These are phyloP conservation scores for Apamea sordens DNA, from an alignment of 2,888 invertebrate species.

Conservation along the genomic window DNA sequence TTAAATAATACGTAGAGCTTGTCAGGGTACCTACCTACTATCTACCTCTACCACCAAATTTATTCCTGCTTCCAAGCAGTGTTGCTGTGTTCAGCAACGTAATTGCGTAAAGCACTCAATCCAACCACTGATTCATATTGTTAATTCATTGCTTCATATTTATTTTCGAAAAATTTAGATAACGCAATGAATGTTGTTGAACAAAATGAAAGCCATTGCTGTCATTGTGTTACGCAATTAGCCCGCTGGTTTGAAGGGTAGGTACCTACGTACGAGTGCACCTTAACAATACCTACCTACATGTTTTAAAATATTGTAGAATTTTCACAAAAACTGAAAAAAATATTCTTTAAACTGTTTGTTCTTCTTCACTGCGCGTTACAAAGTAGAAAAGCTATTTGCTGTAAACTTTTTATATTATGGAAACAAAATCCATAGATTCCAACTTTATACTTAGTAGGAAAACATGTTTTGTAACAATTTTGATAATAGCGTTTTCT, in stretches of 20 bases:
- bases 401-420: conserved; percentile 41
- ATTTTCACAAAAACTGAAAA: neutral
- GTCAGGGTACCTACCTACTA: no score
- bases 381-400: conserved; percentile 32
- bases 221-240: no score
- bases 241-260: neutral
- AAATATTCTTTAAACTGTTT: neutral
- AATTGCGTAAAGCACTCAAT: no score
- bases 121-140: no score
- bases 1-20: neutral
- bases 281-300: neutral
- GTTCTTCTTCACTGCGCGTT: conserved; percentile 22
- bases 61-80: neutral
- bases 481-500: conserved; percentile 32
- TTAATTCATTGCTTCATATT: no score
- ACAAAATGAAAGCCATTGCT: no score
- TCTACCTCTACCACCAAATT: neutral
- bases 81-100: neutral
- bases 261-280: no score
- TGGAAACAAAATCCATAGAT: conserved; percentile 39
- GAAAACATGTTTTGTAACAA: conserved; percentile 50
- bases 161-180: no score
- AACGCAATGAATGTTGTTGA: no score
- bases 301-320: neutral
- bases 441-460: conserved; percentile 40